Base-by-base conservation (phyloP, 2,888 invertebrate species). In the Mimas tiliae region DNA sequence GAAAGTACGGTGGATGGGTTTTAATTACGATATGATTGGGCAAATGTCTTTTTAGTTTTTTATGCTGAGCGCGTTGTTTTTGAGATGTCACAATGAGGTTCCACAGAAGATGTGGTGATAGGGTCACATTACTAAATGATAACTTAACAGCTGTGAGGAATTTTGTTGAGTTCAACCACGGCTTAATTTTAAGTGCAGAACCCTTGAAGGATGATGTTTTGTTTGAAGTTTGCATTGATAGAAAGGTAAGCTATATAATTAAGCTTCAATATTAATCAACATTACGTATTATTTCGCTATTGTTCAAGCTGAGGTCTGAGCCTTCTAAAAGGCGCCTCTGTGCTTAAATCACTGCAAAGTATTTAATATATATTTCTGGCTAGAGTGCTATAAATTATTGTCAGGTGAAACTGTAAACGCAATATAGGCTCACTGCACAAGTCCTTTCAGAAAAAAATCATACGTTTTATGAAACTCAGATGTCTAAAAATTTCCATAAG, bases 221-320 rank as follows among this genome's bases (percentile, higher is more conserved):
- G 67, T 98, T 98, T 86, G 97, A 98, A 94, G 96, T 98, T 71
- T 95, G 96, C 79, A 96, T 98, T 81, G 98, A 98, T 84, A 96
- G 96, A 91, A 98, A 98, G 96, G 98, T 98, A 90, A 81, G 87
- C 66, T 68, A 38, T 11, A 1, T 3, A 9, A 48, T 16, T 16
- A 48, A 6, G 1, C 19, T 8, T 9, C 50, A 19, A 19, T 19
- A 50, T n/a, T 16, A 48, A n/a, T 48, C 9, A 8, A 6, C 0
- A 50, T 48, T 48, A 50, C 6, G 12, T 7, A 16, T 0, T 50
- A 0, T 50, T 50, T 27, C 19, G 16, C 12, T 45, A 45, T 48
- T 14, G 1, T 47, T 47, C 47, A 2, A 7, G 47, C 47, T 7
- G n/a, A n/a, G n/a, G n/a, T n/a, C n/a, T n/a, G n/a, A n/a, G n/a